phyloP scores from a whole-genome alignment of 2,797 vertebrate species.

The Molossus molossus region DNA sequence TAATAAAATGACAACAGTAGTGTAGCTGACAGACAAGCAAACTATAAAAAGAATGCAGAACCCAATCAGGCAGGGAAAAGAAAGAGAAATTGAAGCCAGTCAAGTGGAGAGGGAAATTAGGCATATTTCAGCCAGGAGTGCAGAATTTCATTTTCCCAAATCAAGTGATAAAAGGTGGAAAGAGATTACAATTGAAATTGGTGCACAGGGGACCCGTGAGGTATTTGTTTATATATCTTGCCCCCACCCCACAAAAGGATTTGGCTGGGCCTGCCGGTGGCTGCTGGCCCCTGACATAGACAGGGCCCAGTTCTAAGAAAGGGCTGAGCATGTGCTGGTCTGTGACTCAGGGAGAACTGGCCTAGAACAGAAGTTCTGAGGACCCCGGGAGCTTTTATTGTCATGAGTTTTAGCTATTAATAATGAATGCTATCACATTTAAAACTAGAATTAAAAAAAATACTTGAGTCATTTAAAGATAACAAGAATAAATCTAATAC shows the following conservation, averaged over 20 bases:
- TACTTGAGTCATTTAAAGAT: constrained; percentile 15
- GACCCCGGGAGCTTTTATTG: neutral
- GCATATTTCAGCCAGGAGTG: neutral
- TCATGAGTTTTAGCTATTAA: neutral
- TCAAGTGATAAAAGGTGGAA: neutral
- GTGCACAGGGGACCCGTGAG: neutral
- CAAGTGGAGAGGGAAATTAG: neutral
- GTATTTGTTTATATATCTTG: neutral
- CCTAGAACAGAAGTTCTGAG: neutral
- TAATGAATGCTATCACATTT: neutral
- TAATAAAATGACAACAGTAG: neutral
- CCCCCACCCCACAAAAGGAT: neutral
- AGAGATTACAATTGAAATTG: neutral
- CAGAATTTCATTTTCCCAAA: neutral
- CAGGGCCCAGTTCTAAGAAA: neutral
- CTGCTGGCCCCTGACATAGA: neutral
- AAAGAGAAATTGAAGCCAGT: neutral
- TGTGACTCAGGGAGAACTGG: neutral
- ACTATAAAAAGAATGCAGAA: constrained; percentile 2
- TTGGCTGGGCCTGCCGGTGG: too few relatives aligned
- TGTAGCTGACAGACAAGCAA: neutral
- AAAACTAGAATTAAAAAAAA: neutral
- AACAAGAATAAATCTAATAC: neutral
- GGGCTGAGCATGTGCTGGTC: neutral
- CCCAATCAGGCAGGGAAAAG: neutral